Evolutionary conservation across 2,888 invertebrate species (phyloP).

Genomic region (Andrena bicolor): DNA sequence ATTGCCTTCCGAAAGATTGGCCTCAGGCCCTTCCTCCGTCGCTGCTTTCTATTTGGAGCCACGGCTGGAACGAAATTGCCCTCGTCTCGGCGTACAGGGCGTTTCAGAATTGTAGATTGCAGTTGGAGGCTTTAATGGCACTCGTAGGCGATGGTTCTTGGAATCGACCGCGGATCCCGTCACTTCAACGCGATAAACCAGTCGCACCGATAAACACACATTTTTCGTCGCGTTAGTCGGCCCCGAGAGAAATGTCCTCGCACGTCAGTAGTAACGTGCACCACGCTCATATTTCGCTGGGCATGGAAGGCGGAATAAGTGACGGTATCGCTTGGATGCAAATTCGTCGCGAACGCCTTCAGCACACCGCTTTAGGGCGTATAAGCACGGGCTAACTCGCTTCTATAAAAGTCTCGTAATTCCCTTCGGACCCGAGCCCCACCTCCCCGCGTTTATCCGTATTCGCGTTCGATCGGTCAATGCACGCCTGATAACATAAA

Average conservation of each 20-base stretch:
- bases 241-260: conserved; percentile 28
- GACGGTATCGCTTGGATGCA: conserved; percentile 64
- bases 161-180: not conserved
- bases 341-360: conserved; percentile 55
- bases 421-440: not conserved
- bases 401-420: conserved; percentile 50
- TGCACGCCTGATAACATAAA: not conserved
- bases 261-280: conserved; percentile 42
- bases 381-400: conserved; percentile 19
- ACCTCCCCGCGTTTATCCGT: not conserved
- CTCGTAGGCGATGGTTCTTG: too few relatives aligned
- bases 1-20: conserved; percentile 31
- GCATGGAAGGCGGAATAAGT: conserved; percentile 12
- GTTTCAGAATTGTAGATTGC: not conserved
- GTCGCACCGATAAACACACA: not conserved
- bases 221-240: conserved; percentile 2
- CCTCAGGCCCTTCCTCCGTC: not conserved
- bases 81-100: not conserved
- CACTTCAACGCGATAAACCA: not conserved
- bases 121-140: too few relatives aligned
- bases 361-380: conserved; percentile 17
- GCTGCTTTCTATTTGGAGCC: not conserved
- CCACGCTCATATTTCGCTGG: conserved; percentile 56
- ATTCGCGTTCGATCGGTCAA: not conserved
- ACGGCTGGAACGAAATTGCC: not conserved